These are phyloP conservation scores for Agrochola circellaris DNA, from an alignment of 2,888 invertebrate genomes.

Conservation along the genomic window DNA sequence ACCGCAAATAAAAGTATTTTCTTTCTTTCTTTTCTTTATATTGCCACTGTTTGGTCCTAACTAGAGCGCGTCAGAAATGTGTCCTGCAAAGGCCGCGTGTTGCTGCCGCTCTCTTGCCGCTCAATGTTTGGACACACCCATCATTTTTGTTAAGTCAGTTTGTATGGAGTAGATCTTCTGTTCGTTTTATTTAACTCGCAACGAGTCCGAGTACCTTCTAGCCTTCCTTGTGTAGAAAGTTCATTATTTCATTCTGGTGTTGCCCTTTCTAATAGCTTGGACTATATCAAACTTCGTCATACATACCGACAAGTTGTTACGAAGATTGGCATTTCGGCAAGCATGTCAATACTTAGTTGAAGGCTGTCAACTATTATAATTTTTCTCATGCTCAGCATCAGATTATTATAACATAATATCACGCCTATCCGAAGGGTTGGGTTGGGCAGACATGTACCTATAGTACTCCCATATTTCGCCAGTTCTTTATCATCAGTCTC, in stretches of 20 bases:
- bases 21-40: too few species aligned
- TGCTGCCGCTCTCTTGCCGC: too few species aligned
- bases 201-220: slow-evolving; percentile 2
- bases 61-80: too few species aligned
- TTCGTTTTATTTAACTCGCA: background rate
- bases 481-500: too few species aligned
- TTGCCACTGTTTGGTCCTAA: too few species aligned
- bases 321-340: background rate
- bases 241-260: slow-evolving; percentile 62
- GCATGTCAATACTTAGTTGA: background rate
- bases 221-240: slow-evolving; percentile 64
- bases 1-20: too few species aligned
- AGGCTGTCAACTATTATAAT: background rate
- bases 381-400: background rate
- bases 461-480: background rate
- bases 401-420: background rate
- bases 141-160: background rate
- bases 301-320: background rate
- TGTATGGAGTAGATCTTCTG: slow-evolving; percentile 24
- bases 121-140: too few species aligned
- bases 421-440: background rate
- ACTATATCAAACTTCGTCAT: background rate
- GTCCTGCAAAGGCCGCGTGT: too few species aligned
- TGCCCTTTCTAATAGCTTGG: slow-evolving; percentile 42
- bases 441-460: background rate